phyloP scores from a whole-genome alignment of 1,140 invertebrate genomes.

The Leptinotarsa defecta region DNA sequence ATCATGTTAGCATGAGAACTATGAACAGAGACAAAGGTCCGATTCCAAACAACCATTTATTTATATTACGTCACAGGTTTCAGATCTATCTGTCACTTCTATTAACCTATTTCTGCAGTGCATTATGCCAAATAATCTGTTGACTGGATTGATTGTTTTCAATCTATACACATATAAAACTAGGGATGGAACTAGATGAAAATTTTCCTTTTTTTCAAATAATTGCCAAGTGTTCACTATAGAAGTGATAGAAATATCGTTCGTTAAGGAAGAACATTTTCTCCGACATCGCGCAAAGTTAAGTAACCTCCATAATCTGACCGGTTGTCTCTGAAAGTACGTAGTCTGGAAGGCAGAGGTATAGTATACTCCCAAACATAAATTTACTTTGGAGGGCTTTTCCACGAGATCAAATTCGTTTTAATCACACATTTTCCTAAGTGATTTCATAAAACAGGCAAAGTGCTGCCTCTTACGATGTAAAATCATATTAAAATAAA shows the following conservation, averaged over 20 bases:
- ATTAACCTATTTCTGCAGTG: too few relatives aligned
- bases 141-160: too few relatives aligned
- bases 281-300: background rate
- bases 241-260: background rate
- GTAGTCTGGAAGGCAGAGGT: constrained; percentile 21
- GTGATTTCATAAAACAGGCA: constrained; percentile 42
- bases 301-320: constrained; percentile 33
- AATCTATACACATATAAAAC: too few relatives aligned
- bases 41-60: too few relatives aligned
- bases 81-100: too few relatives aligned
- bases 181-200: too few relatives aligned
- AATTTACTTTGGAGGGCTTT: constrained; percentile 46
- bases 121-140: too few relatives aligned
- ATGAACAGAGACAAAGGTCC: too few relatives aligned
- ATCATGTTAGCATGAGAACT: too few relatives aligned
- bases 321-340: constrained; percentile 40
- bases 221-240: background rate
- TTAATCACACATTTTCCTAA: constrained; percentile 45
- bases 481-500: constrained; percentile 46
- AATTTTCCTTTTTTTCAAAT: too few relatives aligned
- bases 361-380: constrained; percentile 40
- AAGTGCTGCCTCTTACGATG: constrained; percentile 41
- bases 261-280: background rate
- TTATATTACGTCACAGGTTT: too few relatives aligned
- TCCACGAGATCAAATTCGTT: constrained; percentile 48